Percentiles rank a stretch among this genome's conserved stretches.
Conservation (phyloP, 1,140 invertebrate genomes). For the Galendromus occidentalis region DNA sequence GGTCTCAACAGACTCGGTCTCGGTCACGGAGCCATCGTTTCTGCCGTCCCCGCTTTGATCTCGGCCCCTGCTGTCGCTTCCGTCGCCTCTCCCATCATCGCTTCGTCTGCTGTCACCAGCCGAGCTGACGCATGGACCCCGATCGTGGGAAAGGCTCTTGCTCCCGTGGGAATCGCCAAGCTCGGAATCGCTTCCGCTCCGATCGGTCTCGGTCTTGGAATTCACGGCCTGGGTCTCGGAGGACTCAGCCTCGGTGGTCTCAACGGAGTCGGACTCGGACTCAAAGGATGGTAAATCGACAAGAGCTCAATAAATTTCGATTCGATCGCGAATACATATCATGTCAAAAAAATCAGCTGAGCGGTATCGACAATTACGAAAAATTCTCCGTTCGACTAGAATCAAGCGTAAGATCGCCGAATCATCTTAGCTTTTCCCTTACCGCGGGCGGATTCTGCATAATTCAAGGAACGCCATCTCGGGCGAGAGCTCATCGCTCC, state of each 20-base stretch:
- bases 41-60: neutral
- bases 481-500: no score
- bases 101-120: neutral
- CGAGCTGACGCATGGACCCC: neutral
- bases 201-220: neutral
- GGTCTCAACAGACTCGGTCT: neutral
- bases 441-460: no score
- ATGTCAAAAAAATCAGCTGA: no score
- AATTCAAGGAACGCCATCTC: no score
- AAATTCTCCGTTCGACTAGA: no score
- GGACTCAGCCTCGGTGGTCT: neutral
- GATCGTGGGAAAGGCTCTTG: neutral
- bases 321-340: no score
- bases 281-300: neutral
- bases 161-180: neutral
- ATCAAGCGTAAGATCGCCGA: no score
- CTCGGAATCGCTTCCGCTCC: neutral
- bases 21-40: neutral
- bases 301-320: neutral
- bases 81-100: neutral
- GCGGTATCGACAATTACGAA: no score
- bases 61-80: neutral
- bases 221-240: neutral
- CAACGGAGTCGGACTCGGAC: neutral
- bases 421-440: no score